A percentile compares a stretch with the other conserved stretches of the same genome.
Evolutionary conservation across 2,888 invertebrate species (phyloP).

Genomic region (Lycaena phlaeas): DNA sequence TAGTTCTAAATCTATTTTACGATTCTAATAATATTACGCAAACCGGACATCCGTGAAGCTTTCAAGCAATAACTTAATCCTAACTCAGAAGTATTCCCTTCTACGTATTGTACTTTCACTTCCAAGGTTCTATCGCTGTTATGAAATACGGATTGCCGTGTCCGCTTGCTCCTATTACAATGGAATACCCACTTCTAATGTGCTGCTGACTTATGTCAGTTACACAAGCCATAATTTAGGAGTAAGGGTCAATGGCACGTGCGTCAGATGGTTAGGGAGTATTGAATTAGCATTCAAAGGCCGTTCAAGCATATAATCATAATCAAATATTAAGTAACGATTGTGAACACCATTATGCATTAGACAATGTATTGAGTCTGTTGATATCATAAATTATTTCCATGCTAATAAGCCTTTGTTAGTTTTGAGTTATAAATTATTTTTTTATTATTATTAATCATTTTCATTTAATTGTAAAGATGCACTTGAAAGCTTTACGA

Average conservation of each 20-base stretch:
- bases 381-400: too few relatives aligned
- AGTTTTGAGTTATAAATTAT: too few relatives aligned
- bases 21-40: too few relatives aligned
- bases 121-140: constrained; percentile 31
- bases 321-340: constrained; percentile 6
- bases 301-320: too few relatives aligned
- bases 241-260: constrained; percentile 3
- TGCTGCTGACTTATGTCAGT: background rate
- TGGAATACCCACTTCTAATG: background rate
- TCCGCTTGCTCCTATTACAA: background rate
- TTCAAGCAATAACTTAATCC: background rate
- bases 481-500: too few relatives aligned
- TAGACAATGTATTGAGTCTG: background rate
- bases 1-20: too few relatives aligned
- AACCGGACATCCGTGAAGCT: constrained; percentile 1
- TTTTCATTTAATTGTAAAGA: too few relatives aligned
- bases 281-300: too few relatives aligned
- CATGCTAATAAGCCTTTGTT: too few relatives aligned
- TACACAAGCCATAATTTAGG: background rate
- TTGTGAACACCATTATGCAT: background rate
- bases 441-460: too few relatives aligned
- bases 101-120: constrained; percentile 34
- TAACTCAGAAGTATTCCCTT: constrained; percentile 13
- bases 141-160: constrained; percentile 36
- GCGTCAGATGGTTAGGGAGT: background rate